Conservation (phyloP, 2,113 vertebrate species). For the Brachypteracias leptosomus region DNA sequence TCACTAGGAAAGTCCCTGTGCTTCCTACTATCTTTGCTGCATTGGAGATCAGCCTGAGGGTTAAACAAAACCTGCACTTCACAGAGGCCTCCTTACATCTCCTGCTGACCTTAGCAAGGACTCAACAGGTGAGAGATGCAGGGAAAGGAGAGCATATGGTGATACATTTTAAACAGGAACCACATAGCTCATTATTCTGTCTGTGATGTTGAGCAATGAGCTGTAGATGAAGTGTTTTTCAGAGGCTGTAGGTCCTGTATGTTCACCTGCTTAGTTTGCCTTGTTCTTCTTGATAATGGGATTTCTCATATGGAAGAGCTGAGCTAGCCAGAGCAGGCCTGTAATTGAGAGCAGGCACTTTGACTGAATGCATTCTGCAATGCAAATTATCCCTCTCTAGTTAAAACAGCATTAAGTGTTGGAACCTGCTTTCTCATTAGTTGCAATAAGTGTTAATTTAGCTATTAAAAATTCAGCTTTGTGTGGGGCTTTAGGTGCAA, state of each 20-base stretch:
- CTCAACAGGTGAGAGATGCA: slow-evolving; percentile 85
- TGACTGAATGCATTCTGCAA: not conserved
- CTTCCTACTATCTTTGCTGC: slow-evolving; percentile 88
- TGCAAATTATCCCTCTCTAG: not conserved
- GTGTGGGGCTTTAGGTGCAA: not conserved
- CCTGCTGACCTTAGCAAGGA: slow-evolving; percentile 91
- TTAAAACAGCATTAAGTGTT: not conserved
- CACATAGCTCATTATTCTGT: not conserved
- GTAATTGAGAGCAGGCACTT: not conserved
- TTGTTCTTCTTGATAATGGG: not conserved
- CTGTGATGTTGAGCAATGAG: not conserved
- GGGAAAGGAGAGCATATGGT: not conserved
- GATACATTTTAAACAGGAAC: not conserved
- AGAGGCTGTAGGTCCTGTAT: not conserved
- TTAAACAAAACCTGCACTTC: slow-evolving; percentile 95
- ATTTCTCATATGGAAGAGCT: not conserved
- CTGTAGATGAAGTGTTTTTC: not conserved
- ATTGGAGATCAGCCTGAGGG: slow-evolving; percentile 89
- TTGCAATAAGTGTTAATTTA: not conserved
- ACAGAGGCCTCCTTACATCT: slow-evolving; percentile 91
- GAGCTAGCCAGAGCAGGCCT: not conserved
- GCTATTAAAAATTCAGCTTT: not conserved
- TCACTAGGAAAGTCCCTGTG: slow-evolving; percentile 88
- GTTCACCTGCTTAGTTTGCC: not conserved
- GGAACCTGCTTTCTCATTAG: not conserved